A percentile compares a stretch with the other conserved stretches of the same genome.
Conservation (phyloP, 2,797 vertebrate species). For the Nannoperca australis region DNA sequence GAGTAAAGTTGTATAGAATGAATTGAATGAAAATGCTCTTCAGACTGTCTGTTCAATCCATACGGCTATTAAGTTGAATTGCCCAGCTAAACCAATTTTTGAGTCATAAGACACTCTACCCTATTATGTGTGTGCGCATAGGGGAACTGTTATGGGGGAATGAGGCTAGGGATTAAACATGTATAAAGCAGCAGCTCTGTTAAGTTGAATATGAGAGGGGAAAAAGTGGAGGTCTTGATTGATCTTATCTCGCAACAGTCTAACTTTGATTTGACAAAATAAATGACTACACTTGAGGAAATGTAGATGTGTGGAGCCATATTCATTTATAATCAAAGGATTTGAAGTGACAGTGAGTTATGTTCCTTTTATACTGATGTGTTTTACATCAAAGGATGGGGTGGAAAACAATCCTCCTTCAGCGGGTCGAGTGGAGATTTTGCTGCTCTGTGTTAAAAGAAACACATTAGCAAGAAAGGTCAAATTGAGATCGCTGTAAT, state of each 20-base stretch:
- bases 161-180: constrained; percentile 59
- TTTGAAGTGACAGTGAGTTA: constrained; percentile 19
- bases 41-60: constrained; percentile 43
- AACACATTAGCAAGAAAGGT: not conserved
- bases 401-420: constrained; percentile 2
- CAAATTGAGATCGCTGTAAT: not conserved
- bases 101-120: constrained; percentile 44
- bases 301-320: constrained; percentile 9
- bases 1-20: constrained; percentile 35
- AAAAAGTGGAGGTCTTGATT: constrained; percentile 30
- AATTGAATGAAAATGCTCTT: constrained; percentile 52
- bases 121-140: constrained; percentile 53
- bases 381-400: constrained; percentile 24
- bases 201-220: constrained; percentile 30
- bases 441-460: constrained; percentile 4
- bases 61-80: constrained; percentile 47
- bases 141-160: constrained; percentile 51
- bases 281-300: constrained; percentile 38
- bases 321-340: constrained; percentile 32
- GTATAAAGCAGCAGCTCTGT: constrained; percentile 54
- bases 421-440: not conserved
- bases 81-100: constrained; percentile 51
- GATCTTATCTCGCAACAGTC: constrained; percentile 40
- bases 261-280: constrained; percentile 51
- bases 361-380: constrained; percentile 1